Evolutionary conservation across 1,140 invertebrate species (phyloP).

Genomic region (Dendroctonus ponderosae): DNA sequence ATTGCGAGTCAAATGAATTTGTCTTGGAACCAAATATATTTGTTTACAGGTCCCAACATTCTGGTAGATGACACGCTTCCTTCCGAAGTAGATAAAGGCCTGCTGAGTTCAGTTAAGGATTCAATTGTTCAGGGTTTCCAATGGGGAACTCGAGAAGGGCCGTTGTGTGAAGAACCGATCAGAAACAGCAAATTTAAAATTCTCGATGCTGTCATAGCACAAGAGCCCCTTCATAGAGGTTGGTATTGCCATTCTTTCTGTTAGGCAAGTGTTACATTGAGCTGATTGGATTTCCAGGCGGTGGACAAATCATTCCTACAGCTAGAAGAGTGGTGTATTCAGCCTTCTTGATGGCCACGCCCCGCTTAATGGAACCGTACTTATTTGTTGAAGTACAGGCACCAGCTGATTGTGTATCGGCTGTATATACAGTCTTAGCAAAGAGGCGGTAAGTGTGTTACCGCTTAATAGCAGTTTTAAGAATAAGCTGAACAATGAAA

Average conservation of each 20-base stretch:
- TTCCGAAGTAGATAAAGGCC: conserved; percentile 95
- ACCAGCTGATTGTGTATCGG: conserved; percentile 99
- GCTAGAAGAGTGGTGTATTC: conserved; percentile 97
- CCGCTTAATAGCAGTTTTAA: too few species aligned
- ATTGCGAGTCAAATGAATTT: neutral
- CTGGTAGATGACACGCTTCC: conserved; percentile 98
- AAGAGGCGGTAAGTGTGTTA: conserved; percentile 71
- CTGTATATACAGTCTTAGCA: conserved; percentile 97
- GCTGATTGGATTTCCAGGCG: conserved; percentile 13
- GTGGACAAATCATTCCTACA: conserved; percentile 96
- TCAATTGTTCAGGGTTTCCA: conserved; percentile 98
- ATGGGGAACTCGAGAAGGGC: conserved; percentile 98
- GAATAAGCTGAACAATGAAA: neutral
- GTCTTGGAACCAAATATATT: neutral
- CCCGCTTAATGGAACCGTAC: conserved; percentile 99
- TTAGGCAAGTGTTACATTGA: neutral
- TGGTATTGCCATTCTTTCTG: neutral
- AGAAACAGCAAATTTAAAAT: conserved; percentile 99
- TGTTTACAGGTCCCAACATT: conserved; percentile 82
- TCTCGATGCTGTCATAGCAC: conserved; percentile 93
- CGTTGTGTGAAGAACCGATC: conserved; percentile 98
- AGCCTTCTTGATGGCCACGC: conserved; percentile 98
- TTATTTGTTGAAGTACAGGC: conserved; percentile 98
- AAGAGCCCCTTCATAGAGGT: conserved; percentile 92
- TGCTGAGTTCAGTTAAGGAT: conserved; percentile 91